These are phyloP conservation scores for Meandrina meandrites DNA, from an alignment of 92 coral and sea anemone genomes.

Conservation along the genomic window DNA sequence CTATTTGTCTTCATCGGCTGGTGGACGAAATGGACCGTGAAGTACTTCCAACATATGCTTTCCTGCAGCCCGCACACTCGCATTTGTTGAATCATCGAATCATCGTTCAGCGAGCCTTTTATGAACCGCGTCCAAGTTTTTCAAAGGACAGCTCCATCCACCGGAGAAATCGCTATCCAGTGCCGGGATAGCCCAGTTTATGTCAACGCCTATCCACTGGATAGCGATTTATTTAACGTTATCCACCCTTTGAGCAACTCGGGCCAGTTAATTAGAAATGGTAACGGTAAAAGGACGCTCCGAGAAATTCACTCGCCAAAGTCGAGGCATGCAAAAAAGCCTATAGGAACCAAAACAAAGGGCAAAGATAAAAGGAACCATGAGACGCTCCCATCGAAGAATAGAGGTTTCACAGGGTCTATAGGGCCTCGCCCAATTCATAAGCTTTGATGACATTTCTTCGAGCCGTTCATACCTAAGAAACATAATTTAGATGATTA, in stretches of 20 bases:
- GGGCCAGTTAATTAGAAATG: constrained; percentile 47
- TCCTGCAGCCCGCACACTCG: neutral
- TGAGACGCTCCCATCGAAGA: constrained; percentile 40
- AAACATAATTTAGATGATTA: constrained; percentile 36
- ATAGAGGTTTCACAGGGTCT: constrained; percentile 9
- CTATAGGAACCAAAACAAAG: constrained; percentile 39
- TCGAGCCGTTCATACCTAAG: constrained; percentile 42
- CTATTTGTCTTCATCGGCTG: constrained; percentile 18
- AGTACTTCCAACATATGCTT: constrained; percentile 42
- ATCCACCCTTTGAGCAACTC: too few species aligned
- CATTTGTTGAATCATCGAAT: neutral
- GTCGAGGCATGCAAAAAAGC: constrained; percentile 24
- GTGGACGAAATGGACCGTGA: constrained; percentile 50
- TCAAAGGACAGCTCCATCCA: too few species aligned
- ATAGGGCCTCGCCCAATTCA: constrained; percentile 39
- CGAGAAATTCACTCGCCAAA: constrained; percentile 28
- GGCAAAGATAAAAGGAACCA: constrained; percentile 49
- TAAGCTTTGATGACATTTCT: constrained; percentile 31
- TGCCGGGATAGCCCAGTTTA: too few species aligned
- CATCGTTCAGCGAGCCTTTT: neutral
- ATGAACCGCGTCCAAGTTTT: too few species aligned
- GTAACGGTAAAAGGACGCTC: constrained; percentile 44
- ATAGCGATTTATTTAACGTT: too few species aligned
- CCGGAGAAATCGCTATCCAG: too few species aligned
- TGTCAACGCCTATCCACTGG: too few species aligned